Conservation (phyloP, 2,888 invertebrate genomes). For the Patella pellucida region DNA sequence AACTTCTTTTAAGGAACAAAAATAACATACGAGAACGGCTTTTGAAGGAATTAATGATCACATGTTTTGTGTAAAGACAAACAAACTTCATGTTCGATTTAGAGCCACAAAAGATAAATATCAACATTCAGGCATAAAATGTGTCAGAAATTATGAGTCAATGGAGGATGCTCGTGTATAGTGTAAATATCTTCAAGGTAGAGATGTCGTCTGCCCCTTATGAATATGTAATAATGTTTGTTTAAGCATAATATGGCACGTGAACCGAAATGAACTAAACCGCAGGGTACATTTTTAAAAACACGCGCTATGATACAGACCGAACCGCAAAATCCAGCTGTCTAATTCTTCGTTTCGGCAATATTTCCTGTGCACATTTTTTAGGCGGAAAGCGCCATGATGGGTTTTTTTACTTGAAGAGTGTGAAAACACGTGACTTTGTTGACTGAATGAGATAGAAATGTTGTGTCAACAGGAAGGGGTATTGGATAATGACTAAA, state of each 20-base stretch:
- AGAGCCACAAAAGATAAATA: background rate
- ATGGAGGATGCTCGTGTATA: background rate
- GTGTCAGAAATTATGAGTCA: conserved; percentile 10
- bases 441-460: background rate
- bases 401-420: background rate
- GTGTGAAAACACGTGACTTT: background rate
- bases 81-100: conserved; percentile 8
- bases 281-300: conserved; percentile 6
- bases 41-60: background rate
- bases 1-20: background rate
- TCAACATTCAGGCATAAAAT: conserved; percentile 1
- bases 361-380: background rate
- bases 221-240: conserved; percentile 8
- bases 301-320: conserved; percentile 1
- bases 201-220: background rate
- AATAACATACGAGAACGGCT: too few relatives aligned
- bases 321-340: conserved; percentile 1
- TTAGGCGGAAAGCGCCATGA: background rate
- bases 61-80: conserved; percentile 7
- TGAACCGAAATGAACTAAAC: background rate
- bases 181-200: conserved; percentile 7
- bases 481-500: background rate
- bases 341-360: background rate
- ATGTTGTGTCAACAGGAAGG: conserved; percentile 2
- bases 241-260: background rate